phyloP scores from a whole-genome alignment of 2,113 vertebrate genomes.

The Phylloscopus trochiloides region DNA sequence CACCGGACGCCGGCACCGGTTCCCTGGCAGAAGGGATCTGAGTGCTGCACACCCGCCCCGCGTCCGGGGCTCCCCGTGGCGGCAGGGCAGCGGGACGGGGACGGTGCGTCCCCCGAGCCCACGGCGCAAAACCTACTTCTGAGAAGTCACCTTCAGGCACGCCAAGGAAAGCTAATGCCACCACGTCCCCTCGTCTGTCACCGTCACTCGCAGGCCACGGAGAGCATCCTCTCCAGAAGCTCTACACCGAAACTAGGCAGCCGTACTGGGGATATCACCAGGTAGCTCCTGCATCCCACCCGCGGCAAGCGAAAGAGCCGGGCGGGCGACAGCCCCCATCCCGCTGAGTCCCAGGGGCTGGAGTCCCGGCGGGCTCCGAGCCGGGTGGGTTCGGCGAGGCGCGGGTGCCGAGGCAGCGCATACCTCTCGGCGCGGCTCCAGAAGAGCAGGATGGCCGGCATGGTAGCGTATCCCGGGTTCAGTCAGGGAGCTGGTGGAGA shows the following conservation, averaged over 20 bases:
- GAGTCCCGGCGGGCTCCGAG: background rate
- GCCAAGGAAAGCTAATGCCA: background rate
- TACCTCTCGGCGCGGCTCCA: constrained; percentile 66
- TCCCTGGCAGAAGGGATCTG: background rate
- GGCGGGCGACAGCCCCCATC: background rate
- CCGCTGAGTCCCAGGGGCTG: background rate
- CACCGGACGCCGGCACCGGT: fast-evolving
- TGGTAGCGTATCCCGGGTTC: constrained; percentile 3
- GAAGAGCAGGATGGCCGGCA: constrained; percentile 67
- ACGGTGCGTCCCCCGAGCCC: background rate
- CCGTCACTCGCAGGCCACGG: background rate
- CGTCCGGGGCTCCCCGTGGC: background rate
- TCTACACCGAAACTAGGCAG: background rate
- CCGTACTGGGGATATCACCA: background rate
- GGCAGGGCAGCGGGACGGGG: background rate
- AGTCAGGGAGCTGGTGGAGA: background rate
- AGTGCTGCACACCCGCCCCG: background rate
- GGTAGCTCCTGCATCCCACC: background rate
- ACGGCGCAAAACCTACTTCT: constrained; percentile 12
- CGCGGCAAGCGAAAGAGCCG: background rate
- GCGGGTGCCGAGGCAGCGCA: background rate
- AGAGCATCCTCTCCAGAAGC: background rate
- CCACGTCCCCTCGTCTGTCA: background rate
- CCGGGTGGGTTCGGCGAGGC: background rate
- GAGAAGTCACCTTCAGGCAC: constrained; percentile 29